These are phyloP conservation scores for Ctena decussata DNA, from an alignment of 2,888 invertebrate genomes.

Conservation along the genomic window DNA sequence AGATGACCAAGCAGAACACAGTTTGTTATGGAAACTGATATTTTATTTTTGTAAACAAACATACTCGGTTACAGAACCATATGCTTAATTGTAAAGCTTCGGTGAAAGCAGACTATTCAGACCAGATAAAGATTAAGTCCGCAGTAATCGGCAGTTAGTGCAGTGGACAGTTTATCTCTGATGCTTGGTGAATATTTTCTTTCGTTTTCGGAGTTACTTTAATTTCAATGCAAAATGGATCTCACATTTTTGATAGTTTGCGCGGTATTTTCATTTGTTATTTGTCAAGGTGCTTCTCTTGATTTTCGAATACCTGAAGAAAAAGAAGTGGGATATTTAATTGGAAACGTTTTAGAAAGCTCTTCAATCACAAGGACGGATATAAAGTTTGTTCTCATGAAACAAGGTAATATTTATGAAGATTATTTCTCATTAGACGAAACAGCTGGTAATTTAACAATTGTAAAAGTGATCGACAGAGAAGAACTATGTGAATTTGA, in stretches of 20 bases:
- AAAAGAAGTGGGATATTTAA: slow-evolving; percentile 59
- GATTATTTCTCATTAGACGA: slow-evolving; percentile 61
- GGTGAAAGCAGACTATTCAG: not conserved
- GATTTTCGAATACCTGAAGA: slow-evolving; percentile 70
- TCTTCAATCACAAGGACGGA: slow-evolving; percentile 58
- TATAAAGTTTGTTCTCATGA: slow-evolving; percentile 46
- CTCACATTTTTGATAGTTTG: not conserved
- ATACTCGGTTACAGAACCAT: not conserved
- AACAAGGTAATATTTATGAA: slow-evolving; percentile 45
- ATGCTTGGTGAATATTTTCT: not conserved
- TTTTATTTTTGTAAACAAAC: slow-evolving; percentile 1
- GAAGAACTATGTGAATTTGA: slow-evolving; percentile 69
- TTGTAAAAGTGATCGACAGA: slow-evolving; percentile 62
- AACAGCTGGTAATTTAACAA: slow-evolving; percentile 60
- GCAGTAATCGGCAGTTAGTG: no score
- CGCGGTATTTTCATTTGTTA: not conserved
- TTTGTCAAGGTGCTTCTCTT: not conserved
- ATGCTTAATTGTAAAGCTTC: not conserved
- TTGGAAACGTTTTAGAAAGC: slow-evolving; percentile 70
- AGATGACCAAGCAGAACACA: not conserved
- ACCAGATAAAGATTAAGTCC: no score
- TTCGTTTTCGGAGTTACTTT: not conserved
- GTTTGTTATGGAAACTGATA: not conserved
- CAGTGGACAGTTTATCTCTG: no score
- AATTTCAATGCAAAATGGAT: not conserved